These are phyloP conservation scores for Penaeus vannamei DNA, from an alignment of 1,140 invertebrate genomes.

Conservation along the genomic window DNA sequence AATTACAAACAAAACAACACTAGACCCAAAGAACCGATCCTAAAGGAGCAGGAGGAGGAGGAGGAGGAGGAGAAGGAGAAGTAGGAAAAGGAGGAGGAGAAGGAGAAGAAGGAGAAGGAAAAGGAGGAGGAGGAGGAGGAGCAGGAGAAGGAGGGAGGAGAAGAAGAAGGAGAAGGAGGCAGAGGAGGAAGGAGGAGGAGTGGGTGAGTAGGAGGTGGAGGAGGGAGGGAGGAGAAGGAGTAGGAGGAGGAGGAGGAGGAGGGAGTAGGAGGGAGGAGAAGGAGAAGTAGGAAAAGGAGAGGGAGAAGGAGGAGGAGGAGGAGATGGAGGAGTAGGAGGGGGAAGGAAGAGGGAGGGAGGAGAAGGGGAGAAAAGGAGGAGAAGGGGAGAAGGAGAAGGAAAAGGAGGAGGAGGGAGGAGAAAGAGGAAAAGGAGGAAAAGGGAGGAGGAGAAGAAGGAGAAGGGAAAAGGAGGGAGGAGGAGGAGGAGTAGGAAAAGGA, in stretches of 20 bases:
- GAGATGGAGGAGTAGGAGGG: too few relatives aligned
- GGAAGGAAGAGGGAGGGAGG: constrained; percentile 9
- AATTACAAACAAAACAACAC: too few relatives aligned
- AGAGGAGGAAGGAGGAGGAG: constrained; percentile 10
- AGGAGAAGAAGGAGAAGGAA: neutral
- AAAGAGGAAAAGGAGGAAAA: constrained; percentile 12
- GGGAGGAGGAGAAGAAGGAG: too few relatives aligned
- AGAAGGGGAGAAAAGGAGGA: too few relatives aligned
- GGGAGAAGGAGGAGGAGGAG: constrained; percentile 10
- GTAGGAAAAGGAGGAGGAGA: neutral
- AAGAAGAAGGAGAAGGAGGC: neutral
- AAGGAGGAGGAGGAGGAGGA: neutral
- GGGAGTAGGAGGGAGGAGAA: neutral
- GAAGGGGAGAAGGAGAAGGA: constrained; percentile 10
- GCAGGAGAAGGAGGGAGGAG: too few relatives aligned
- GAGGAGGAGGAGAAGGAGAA: too few relatives aligned
- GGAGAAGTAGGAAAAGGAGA: constrained; percentile 2
- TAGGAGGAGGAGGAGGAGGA: too few relatives aligned
- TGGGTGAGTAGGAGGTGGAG: neutral
- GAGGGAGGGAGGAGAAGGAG: too few relatives aligned
- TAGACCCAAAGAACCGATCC: too few relatives aligned
- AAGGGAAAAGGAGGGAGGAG: constrained; percentile 11
- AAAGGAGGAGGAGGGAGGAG: too few relatives aligned
- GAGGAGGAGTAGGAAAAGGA: too few relatives aligned
- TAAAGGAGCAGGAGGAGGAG: too few relatives aligned